Conservation (phyloP, 2,888 invertebrate species). For the Drosophila atroscutellata region DNA sequence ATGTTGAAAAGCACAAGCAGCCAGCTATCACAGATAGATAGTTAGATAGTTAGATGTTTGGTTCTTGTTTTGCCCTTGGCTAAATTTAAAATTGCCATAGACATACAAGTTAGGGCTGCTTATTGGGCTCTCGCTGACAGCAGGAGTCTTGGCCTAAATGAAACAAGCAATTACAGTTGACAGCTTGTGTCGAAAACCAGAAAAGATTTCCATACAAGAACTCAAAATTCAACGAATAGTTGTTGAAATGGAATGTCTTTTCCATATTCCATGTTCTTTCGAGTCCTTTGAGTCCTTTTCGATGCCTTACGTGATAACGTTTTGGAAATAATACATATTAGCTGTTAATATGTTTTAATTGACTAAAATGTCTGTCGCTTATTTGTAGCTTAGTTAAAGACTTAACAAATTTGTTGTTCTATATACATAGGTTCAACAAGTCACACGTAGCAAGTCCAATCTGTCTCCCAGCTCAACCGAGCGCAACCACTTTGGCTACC, state of each 20-base stretch:
- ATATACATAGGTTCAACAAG: conserved; percentile 10
- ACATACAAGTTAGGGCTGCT: conserved; percentile 16
- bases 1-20: conserved; percentile 49
- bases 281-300: not conserved
- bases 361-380: not conserved
- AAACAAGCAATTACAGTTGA: not conserved
- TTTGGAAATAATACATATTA: not conserved
- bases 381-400: not conserved
- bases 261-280: no score
- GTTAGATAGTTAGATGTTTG: conserved; percentile 1
- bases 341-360: not conserved
- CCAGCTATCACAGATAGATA: conserved; percentile 12
- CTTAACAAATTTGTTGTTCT: conserved; percentile 19
- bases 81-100: conserved; percentile 42
- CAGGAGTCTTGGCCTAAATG: not conserved
- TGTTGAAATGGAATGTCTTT: not conserved
- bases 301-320: not conserved
- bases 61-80: conserved; percentile 34
- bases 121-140: not conserved
- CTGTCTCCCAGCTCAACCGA: conserved; percentile 32
- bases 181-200: not conserved
- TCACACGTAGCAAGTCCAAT: conserved; percentile 19
- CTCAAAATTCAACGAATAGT: not conserved
- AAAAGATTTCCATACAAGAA: not conserved
- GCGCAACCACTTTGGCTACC: conserved; percentile 20